Percentiles rank a stretch among this genome's conserved stretches.
Conservation (phyloP, 2,113 vertebrate species). For the Crotophaga sulcirostris region DNA sequence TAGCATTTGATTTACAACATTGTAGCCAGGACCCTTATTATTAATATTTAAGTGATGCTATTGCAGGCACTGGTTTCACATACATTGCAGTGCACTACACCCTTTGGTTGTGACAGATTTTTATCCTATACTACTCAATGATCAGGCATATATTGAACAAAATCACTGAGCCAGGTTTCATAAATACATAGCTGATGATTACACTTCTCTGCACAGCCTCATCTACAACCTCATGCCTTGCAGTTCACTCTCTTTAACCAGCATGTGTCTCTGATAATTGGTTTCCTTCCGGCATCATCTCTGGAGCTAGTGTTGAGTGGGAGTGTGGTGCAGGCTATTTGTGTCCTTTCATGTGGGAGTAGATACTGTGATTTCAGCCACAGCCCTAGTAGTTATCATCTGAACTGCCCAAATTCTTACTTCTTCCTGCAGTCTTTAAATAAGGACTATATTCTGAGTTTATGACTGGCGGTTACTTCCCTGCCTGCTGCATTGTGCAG, state of each 20-base stretch:
- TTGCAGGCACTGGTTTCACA: background rate
- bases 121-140: background rate
- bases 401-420: background rate
- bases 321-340: background rate
- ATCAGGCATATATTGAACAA: background rate
- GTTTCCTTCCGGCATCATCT: background rate
- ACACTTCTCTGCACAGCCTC: background rate
- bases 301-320: background rate
- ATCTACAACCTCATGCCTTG: background rate
- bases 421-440: background rate
- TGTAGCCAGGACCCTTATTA: background rate
- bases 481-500: background rate
- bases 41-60: constrained; percentile 9
- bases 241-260: constrained; percentile 22
- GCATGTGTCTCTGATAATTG: constrained; percentile 35
- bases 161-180: constrained; percentile 12
- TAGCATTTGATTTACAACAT: constrained; percentile 24
- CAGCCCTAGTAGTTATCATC: background rate
- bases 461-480: background rate
- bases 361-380: background rate
- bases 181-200: constrained; percentile 33
- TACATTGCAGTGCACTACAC: background rate
- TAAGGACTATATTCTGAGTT: background rate
- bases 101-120: background rate
- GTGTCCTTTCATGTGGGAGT: constrained; percentile 7